Evolutionary conservation across 2,113 vertebrate species (phyloP), one percentile per base, ranked within the genome.

Genomic region (Carassius auratus): DNA sequence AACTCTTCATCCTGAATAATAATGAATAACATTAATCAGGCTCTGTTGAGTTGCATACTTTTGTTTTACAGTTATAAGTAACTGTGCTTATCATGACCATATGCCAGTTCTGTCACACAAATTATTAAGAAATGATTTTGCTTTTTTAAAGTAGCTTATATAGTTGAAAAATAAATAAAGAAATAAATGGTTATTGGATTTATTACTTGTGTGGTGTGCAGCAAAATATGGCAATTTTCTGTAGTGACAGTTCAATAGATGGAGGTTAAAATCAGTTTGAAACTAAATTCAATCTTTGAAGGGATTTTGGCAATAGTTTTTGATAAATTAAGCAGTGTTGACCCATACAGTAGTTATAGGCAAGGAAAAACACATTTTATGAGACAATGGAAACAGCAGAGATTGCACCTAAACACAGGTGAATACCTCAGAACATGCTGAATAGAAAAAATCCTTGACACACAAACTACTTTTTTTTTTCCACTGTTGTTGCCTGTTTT

Each of bases 231-330:
- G n/a, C 42, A 14, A 4, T 76, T 76, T 52, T 76, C 5, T 26
- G 14, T 76, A 45, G 13, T 76, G 21, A 76, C 21, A 76, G 19
- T 48, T 76, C 21, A 74, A 45, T 23, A 23, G 71, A 75, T 74
- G 38, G 17, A 74, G 71, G 19, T 74, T n/a, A 74, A 74, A n/a
- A 42, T 75, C 71, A 21, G 17, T 48, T 45, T 75, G 71, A 75
- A 48, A 48, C 21, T 5, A 23, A 74, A 15, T 48, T 14, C 71
- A 13, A 4, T 48, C 5, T 48, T 48, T 74, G 19, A 23, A 48
- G 38, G n/a, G 21, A 75, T 45, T 75, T 76, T 45, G 21, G 3
- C 71, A 74, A 23, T 74, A 13, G 36, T 14, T 71, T 45, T 74
- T 74, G 38, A 74, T 23, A n/a, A 1, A 26, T 76, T 13, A 26